A percentile compares a stretch with the other conserved stretches of the same genome.
phyloP scores from a whole-genome alignment of 2,113 vertebrate genomes.

The Vimba vimba region DNA sequence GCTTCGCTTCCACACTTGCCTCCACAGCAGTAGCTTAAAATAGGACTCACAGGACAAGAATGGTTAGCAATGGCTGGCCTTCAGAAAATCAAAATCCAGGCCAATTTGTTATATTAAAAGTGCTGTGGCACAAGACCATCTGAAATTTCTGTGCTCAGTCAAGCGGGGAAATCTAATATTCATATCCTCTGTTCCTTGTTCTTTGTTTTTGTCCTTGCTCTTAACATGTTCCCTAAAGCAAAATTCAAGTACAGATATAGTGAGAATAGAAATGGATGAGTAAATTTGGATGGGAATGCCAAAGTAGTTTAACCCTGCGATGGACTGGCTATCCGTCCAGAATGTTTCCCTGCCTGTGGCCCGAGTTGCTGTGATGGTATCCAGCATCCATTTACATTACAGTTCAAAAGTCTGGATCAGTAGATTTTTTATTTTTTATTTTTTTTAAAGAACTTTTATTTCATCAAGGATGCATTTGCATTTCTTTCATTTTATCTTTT shows the following conservation, averaged over 20 bases:
- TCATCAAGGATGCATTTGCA: not conserved
- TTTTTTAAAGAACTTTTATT: not conserved
- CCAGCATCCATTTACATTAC: not conserved
- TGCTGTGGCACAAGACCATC: not conserved
- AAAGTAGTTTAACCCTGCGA: not conserved
- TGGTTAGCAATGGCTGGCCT: conserved; percentile 8
- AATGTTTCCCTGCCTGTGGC: not conserved
- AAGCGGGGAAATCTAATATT: conserved; percentile 25
- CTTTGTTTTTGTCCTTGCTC: conserved; percentile 32
- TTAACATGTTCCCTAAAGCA: conserved; percentile 10
- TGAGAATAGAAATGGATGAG: conserved; percentile 7
- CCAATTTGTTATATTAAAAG: conserved; percentile 28
- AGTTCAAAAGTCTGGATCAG: not conserved
- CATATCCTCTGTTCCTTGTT: conserved; percentile 1
- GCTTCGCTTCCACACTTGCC: not conserved
- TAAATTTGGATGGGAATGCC: not conserved
- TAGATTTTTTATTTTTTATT: no score
- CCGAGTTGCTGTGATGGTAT: not conserved
- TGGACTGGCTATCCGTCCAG: not conserved
- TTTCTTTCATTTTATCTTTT: not conserved
- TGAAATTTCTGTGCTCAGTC: conserved; percentile 11
- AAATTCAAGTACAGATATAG: conserved; percentile 18
- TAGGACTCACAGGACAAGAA: not conserved
- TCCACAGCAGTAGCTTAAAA: conserved; percentile 8
- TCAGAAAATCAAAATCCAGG: conserved; percentile 34